A percentile compares a stretch with the other conserved stretches of the same genome.
These are phyloP conservation scores for Rotaria socialis DNA, from an alignment of 2,888 invertebrate genomes.

Conservation along the genomic window DNA sequence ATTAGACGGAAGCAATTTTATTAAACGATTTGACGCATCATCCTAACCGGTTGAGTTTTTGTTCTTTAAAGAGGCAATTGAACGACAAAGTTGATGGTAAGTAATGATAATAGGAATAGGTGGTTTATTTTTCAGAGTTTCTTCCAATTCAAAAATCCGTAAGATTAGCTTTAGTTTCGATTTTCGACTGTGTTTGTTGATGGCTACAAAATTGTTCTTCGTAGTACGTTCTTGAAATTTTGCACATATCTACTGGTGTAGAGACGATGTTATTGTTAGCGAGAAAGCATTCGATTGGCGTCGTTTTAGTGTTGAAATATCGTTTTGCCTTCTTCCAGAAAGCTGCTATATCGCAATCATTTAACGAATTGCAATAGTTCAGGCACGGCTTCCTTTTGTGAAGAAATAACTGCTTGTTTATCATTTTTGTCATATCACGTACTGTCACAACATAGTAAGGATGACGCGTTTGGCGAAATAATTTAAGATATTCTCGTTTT, in stretches of 20 bases:
- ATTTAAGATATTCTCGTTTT: not conserved
- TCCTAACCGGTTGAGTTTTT: not conserved
- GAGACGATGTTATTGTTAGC: not conserved
- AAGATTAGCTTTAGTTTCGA: too few relatives aligned
- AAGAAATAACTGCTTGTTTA: too few relatives aligned
- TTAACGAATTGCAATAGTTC: not conserved
- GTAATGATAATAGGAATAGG: too few relatives aligned
- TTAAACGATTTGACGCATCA: not conserved
- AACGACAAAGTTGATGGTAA: too few relatives aligned
- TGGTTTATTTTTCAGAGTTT: too few relatives aligned
- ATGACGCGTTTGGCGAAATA: not conserved
- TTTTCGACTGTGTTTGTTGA: too few relatives aligned
- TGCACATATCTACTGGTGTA: too few relatives aligned
- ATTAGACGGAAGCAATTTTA: not conserved
- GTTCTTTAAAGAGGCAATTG: not conserved
- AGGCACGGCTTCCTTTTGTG: not conserved
- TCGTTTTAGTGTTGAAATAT: not conserved
- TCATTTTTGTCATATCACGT: too few relatives aligned
- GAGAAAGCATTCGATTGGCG: not conserved
- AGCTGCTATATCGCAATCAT: not conserved
- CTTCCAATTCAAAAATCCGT: too few relatives aligned
- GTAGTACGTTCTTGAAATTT: too few relatives aligned
- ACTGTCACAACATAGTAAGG: not conserved
- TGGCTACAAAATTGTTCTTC: too few relatives aligned
- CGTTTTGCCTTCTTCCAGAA: slow-evolving; percentile 5